Percentiles rank a stretch among this genome's conserved stretches.
phyloP scores from a whole-genome alignment of 92 coral and sea anemone genomes.

The Anthopleura xanthogrammica region DNA sequence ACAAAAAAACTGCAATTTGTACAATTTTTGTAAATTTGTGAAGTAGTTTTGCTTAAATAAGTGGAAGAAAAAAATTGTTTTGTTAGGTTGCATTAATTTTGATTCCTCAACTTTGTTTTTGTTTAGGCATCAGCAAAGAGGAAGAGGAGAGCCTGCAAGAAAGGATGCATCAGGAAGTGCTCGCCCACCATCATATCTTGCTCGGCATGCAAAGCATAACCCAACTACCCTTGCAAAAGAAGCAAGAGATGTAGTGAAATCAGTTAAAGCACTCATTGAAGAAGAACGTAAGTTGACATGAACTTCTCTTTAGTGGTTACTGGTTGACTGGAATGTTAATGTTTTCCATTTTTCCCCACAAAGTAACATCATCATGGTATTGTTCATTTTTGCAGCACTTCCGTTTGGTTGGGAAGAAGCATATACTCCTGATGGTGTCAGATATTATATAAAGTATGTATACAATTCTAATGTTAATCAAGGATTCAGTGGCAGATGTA shows the following conservation, averaged over 20 bases:
- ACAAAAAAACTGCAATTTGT: not conserved
- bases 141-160: slow-evolving; percentile 78
- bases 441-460: slow-evolving; percentile 93
- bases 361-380: not conserved
- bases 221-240: slow-evolving; percentile 87
- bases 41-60: not conserved
- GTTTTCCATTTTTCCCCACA: not conserved
- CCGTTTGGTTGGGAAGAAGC: slow-evolving; percentile 99
- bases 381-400: slow-evolving; percentile 50
- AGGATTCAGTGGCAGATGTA: no score
- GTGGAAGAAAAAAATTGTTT: not conserved
- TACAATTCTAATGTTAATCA: not conserved
- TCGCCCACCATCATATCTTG: slow-evolving; percentile 82
- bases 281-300: slow-evolving; percentile 82
- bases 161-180: slow-evolving; percentile 63
- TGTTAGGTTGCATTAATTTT: not conserved
- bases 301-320: not conserved
- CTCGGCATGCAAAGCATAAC: slow-evolving; percentile 82
- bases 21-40: not conserved
- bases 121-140: slow-evolving; percentile 74
- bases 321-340: not conserved
- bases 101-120: not conserved
- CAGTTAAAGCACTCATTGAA: slow-evolving; percentile 83
- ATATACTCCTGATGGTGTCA: slow-evolving; percentile 92
- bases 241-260: slow-evolving; percentile 84